Evolutionary conservation across 2,113 vertebrate species (phyloP).

Genomic region (Ariopsis seemanni): DNA sequence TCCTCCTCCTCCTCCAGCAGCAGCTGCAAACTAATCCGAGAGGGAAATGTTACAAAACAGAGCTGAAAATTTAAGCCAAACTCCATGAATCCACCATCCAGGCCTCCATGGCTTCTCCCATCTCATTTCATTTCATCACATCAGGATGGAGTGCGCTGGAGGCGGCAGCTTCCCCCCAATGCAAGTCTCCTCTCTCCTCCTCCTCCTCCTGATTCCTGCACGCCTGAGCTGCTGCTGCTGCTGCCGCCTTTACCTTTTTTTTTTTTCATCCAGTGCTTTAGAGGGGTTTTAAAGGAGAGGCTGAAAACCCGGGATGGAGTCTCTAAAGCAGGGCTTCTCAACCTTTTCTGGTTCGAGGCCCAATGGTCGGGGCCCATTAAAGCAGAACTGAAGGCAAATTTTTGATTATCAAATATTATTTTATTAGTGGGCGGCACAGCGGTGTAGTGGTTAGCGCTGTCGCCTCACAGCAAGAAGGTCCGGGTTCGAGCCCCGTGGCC

Average conservation of each 20-base stretch:
- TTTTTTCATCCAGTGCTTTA: slow-evolving; percentile 45
- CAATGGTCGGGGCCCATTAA: too few species aligned
- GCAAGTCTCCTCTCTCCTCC: slow-evolving; percentile 37
- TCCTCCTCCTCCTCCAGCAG: neutral
- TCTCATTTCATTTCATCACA: slow-evolving; percentile 64
- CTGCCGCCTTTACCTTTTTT: neutral
- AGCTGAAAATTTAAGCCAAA: slow-evolving; percentile 72
- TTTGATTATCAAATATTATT: too few species aligned
- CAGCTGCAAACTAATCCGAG: slow-evolving; percentile 55
- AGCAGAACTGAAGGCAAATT: too few species aligned
- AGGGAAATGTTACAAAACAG: slow-evolving; percentile 53
- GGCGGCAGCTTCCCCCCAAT: slow-evolving; percentile 35
- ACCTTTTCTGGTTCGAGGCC: too few species aligned
- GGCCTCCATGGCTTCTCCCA: slow-evolving; percentile 71
- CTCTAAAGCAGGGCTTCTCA: too few species aligned
- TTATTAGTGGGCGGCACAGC: too few species aligned
- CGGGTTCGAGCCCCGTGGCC: too few species aligned
- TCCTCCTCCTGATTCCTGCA: slow-evolving; percentile 69
- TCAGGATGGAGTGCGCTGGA: slow-evolving; percentile 55
- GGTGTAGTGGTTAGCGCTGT: too few species aligned
- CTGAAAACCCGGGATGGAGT: slow-evolving; percentile 62
- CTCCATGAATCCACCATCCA: slow-evolving; percentile 73
- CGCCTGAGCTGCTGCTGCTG: slow-evolving; percentile 57
- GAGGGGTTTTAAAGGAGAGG: slow-evolving; percentile 63
- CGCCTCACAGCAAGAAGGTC: too few species aligned